Evolutionary conservation across 2,113 vertebrate genomes (phyloP), one percentile per base, ranked within the genome.

Genomic region (Pimephales promelas): DNA sequence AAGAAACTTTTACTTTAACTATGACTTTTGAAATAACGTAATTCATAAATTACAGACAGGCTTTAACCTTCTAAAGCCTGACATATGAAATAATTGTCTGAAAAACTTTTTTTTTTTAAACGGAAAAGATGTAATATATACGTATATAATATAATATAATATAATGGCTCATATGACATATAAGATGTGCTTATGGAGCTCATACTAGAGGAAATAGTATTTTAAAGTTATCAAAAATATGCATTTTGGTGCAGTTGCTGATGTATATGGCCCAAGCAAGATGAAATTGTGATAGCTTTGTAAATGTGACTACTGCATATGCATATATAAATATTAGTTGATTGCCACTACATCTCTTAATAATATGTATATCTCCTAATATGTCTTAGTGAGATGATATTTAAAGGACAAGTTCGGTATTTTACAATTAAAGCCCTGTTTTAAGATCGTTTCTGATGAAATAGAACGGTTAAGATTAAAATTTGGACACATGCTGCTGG

Each of bases 1-100:
- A 80, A 45, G 22, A 76, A 57, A 73, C 61, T 64, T 49, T 47
- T 71, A 52, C 20, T 34, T 10, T 36, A 56, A 56, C 49, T 36
- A 31, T 34, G 47, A 75, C 49, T 54, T 75, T 71, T 34, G 13
- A 24, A 54, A 77, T 77, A 10, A 57, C 57, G n/a, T 7, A n/a
- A 0, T 36, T 76, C 31, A 36, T 76, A 20, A 74, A 28, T 74
- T 22, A 31, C 20, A 36, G 13, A 34, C 5, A 0, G 8, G 18
- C 16, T 70, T 70, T 70, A 68, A 68, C 34, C 31, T 4, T 68
- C 20, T 68, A 22, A 36, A 68, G 31, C 18, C 18, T 68, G 52
- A 68, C 56, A 68, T 18, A 68, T 9, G 4, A 68, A 68, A 68
- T 54, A 54, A 54, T 20, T 18, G 13, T 18, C 61, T 1, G 14